Evolutionary conservation across 1,140 invertebrate genomes (phyloP).

Genomic region (Pollicipes pollicipes): DNA sequence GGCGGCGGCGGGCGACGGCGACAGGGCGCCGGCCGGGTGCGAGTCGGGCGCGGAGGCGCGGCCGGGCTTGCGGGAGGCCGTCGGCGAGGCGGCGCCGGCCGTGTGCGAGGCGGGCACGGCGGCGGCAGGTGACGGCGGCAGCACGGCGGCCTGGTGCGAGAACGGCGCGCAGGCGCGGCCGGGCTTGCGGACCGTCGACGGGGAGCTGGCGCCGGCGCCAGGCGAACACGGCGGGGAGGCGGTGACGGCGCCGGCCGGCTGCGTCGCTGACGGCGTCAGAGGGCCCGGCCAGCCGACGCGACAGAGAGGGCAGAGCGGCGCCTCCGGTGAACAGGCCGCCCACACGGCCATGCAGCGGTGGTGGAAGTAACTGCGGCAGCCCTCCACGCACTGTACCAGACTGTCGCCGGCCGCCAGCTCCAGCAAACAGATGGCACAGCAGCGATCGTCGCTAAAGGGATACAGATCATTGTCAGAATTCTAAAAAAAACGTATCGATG

Average conservation of each 20-base stretch:
- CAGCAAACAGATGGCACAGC: slow-evolving; percentile 32
- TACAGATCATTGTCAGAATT: no score
- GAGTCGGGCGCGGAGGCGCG: no score
- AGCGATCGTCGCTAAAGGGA: slow-evolving; percentile 28
- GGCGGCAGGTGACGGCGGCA: not conserved
- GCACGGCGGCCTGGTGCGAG: no score
- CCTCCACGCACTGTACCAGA: slow-evolving; percentile 28
- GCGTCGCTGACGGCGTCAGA: not conserved
- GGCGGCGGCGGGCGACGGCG: slow-evolving; percentile 10
- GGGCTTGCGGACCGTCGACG: no score
- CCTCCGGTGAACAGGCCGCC: slow-evolving; percentile 28
- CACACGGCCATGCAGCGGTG: slow-evolving; percentile 33
- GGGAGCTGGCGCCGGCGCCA: slow-evolving; percentile 14
- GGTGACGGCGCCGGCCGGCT: no score
- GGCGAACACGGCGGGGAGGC: slow-evolving; percentile 6
- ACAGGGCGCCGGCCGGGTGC: no score
- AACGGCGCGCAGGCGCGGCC: slow-evolving; percentile 17
- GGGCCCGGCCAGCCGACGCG: slow-evolving; percentile 23
- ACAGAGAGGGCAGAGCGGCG: slow-evolving; percentile 30
- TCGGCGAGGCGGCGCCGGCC: slow-evolving; percentile 16
- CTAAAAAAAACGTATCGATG: no score
- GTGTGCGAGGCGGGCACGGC: not conserved
- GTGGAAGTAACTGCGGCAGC: slow-evolving; percentile 30
- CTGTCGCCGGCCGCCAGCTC: slow-evolving; percentile 32
- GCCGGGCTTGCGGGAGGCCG: no score